These are phyloP conservation scores for Drosophila gunungcola DNA, from an alignment of 1,140 invertebrate species.

Conservation along the genomic window DNA sequence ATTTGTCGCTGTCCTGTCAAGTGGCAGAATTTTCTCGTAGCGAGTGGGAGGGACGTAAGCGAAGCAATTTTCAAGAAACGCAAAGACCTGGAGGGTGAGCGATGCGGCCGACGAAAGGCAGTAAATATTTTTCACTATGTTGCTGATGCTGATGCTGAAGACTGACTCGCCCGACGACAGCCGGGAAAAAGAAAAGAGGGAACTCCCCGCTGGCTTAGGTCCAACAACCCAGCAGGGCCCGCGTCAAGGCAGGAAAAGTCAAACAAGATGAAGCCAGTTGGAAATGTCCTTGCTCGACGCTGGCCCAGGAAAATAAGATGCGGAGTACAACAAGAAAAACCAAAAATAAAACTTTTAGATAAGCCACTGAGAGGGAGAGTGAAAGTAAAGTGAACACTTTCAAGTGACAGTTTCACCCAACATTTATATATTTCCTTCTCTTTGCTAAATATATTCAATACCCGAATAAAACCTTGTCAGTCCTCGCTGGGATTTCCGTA, in stretches of 20 bases:
- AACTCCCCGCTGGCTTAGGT: conserved; percentile 30
- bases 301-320: conserved; percentile 36
- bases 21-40: conserved; percentile 17
- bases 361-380: conserved; percentile 31
- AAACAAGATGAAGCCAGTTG: conserved; percentile 64
- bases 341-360: conserved; percentile 57
- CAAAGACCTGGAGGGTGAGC: conserved; percentile 6
- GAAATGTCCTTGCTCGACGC: conserved; percentile 48
- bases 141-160: conserved; percentile 58
- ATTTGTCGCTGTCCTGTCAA: conserved; percentile 64
- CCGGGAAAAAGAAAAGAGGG: not conserved
- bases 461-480: conserved; percentile 27
- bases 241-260: conserved; percentile 59
- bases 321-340: conserved; percentile 18
- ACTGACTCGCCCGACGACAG: conserved; percentile 61
- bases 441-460: conserved; percentile 40
- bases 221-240: conserved; percentile 51
- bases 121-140: conserved; percentile 70
- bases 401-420: conserved; percentile 36
- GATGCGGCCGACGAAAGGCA: conserved; percentile 32
- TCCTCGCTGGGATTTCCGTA: not conserved
- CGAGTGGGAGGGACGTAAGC: conserved; percentile 40
- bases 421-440: conserved; percentile 23
- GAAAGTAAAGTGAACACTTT: conserved; percentile 41
- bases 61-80: conserved; percentile 54